Evolutionary conservation across 2,113 vertebrate genomes (phyloP).

Genomic region (Ctenodactylus gundi): DNA sequence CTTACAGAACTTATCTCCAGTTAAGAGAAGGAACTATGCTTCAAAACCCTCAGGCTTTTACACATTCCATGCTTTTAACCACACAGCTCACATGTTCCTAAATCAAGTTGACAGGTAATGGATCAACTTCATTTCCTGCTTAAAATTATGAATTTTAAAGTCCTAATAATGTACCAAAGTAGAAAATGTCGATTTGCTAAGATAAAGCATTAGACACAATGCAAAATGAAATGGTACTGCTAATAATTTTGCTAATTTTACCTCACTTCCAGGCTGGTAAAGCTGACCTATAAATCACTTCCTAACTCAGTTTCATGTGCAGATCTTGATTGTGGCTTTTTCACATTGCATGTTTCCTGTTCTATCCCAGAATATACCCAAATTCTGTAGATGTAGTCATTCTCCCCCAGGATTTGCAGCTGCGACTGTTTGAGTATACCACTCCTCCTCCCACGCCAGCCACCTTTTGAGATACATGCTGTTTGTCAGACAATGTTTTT

Average conservation of each 20-base stretch:
- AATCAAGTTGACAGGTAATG: not conserved
- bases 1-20: not conserved
- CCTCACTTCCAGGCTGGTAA: not conserved
- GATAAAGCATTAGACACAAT: not conserved
- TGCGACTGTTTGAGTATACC: no score
- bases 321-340: not conserved
- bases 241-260: not conserved
- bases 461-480: not conserved
- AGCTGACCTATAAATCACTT: not conserved
- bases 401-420: not conserved
- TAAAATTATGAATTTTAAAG: not conserved
- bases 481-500: not conserved
- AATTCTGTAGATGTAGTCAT: not conserved
- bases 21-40: not conserved
- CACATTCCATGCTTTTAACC: not conserved
- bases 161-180: not conserved
- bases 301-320: not conserved
- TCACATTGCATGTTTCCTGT: not conserved
- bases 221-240: not conserved
- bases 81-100: not conserved
- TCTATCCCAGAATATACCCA: not conserved
- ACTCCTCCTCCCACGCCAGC: no score
- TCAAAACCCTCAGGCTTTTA: not conserved
- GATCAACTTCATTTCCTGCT: not conserved
- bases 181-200: not conserved